phyloP scores from a whole-genome alignment of 2,113 vertebrate genomes.

The Notarius lentiginosus region DNA sequence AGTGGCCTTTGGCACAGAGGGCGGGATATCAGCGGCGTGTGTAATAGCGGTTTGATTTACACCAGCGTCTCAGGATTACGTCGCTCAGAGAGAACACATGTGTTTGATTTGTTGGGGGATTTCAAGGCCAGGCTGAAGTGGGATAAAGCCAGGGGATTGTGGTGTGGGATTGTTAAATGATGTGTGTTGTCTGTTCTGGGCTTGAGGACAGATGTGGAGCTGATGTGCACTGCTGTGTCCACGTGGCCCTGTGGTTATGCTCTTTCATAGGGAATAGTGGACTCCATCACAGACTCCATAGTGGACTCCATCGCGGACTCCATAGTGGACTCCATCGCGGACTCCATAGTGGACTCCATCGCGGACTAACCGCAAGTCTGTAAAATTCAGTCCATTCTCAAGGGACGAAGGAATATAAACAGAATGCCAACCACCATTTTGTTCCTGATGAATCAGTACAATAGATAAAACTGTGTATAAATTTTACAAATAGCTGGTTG shows the following conservation, averaged over 20 bases:
- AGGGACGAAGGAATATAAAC: neutral
- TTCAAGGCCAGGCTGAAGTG: constrained; percentile 68
- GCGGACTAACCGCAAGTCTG: constrained; percentile 53
- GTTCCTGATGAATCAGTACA: neutral
- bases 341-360: no score
- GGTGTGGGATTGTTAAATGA: constrained; percentile 70
- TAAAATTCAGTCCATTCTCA: constrained; percentile 50
- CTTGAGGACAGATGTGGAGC: constrained; percentile 64
- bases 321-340: no score
- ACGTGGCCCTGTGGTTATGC: constrained; percentile 52
- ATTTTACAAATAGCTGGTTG: no score
- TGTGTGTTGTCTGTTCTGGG: constrained; percentile 60
- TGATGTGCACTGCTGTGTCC: constrained; percentile 50
- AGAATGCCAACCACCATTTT: neutral
- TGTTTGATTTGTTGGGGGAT: constrained; percentile 70
- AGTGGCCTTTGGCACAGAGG: constrained; percentile 29
- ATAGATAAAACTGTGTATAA: neutral
- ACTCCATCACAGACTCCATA: constrained; percentile 22
- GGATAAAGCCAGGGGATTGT: constrained; percentile 69
- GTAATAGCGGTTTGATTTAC: constrained; percentile 69
- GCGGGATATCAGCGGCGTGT: constrained; percentile 19
- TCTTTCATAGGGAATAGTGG: constrained; percentile 52
- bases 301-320: no score
- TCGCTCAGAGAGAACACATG: constrained; percentile 62
- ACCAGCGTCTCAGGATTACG: constrained; percentile 71